These are phyloP conservation scores for Ailurus styani DNA, from an alignment of 2,113 vertebrate species.

Conservation along the genomic window DNA sequence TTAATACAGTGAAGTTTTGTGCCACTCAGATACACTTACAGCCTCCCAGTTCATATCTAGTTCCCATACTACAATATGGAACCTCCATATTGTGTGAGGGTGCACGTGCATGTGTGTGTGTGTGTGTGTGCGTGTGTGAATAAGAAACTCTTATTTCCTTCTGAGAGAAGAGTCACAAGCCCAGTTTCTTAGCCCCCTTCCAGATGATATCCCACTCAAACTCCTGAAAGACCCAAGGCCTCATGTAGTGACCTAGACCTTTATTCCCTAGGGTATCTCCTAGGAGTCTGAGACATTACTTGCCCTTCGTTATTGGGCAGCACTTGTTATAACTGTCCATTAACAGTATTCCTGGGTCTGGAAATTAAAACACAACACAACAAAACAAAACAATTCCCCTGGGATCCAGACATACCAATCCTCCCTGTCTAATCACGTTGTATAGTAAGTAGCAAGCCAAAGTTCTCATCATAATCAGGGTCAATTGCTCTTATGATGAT, in stretches of 20 bases:
- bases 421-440: not conserved
- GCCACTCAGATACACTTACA: not conserved
- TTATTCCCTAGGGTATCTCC: not conserved
- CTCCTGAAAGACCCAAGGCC: not conserved
- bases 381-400: not conserved
- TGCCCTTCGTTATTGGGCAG: not conserved
- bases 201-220: not conserved
- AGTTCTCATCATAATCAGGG: not conserved
- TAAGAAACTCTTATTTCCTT: not conserved
- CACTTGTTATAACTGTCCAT: not conserved
- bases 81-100: not conserved
- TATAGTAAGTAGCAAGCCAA: not conserved
- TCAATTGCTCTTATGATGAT: not conserved
- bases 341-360: not conserved
- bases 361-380: not conserved
- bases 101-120: accelerated
- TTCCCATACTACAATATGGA: not conserved
- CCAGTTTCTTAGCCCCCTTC: not conserved
- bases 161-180: not conserved
- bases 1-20: not conserved
- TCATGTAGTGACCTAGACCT: not conserved
- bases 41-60: not conserved
- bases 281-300: not conserved
- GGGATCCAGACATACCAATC: not conserved
- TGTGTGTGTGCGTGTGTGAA: not conserved